These are phyloP conservation scores for Falco columbarius DNA, from an alignment of 2,797 vertebrate genomes.

Conservation along the genomic window DNA sequence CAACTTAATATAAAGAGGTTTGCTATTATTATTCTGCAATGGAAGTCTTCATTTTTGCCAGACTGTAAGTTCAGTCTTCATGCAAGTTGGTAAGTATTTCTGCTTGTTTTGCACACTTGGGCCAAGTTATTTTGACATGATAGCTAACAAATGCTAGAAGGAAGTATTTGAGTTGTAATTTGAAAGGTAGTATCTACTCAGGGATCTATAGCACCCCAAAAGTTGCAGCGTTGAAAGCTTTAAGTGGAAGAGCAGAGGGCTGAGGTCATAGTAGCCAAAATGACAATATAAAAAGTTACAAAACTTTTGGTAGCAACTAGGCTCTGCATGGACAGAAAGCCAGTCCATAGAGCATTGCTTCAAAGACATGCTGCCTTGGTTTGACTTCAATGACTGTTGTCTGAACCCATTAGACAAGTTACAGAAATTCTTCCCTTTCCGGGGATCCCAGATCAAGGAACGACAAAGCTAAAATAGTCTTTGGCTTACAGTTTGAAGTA, in stretches of 20 bases:
- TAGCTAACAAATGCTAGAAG: not conserved
- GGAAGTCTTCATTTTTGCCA: not conserved
- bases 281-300: not conserved
- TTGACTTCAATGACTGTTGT: not conserved
- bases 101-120: not conserved
- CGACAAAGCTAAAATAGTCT: not conserved
- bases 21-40: not conserved
- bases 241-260: not conserved
- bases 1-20: not conserved
- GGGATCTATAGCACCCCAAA: not conserved
- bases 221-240: not conserved
- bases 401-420: not conserved
- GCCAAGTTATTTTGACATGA: not conserved
- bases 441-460: not conserved
- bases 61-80: not conserved
- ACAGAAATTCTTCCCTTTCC: not conserved
- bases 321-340: not conserved
- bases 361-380: not conserved
- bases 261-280: not conserved
- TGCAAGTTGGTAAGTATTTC: not conserved
- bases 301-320: not conserved
- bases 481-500: not conserved
- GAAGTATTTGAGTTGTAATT: not conserved
- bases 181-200: not conserved
- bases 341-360: not conserved